phyloP scores from a whole-genome alignment of 2,797 vertebrate genomes.

The Pangasius sanitwongsei region DNA sequence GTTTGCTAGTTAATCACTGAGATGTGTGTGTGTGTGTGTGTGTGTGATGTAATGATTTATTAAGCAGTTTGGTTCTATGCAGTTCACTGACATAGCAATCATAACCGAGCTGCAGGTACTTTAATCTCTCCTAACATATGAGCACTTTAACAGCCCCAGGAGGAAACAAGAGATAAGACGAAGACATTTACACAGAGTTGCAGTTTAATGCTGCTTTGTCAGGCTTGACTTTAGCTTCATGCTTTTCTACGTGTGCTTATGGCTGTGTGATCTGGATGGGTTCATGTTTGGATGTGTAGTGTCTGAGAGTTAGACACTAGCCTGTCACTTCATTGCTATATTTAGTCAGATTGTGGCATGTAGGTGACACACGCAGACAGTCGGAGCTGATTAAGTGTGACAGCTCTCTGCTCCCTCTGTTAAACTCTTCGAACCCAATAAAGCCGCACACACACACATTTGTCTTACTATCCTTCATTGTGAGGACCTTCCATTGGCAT shows the following conservation, averaged over 20 bases:
- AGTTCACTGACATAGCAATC: constrained; percentile 5
- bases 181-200: constrained; percentile 15
- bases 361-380: constrained; percentile 62
- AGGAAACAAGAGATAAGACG: constrained; percentile 19
- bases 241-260: constrained; percentile 45
- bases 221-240: neutral
- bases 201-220: constrained; percentile 1
- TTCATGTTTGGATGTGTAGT: constrained; percentile 65
- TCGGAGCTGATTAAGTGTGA: constrained; percentile 69
- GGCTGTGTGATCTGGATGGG: constrained; percentile 57
- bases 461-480: neutral
- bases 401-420: constrained; percentile 63
- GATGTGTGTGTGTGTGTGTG: neutral
- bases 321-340: constrained; percentile 69
- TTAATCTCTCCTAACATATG: constrained; percentile 29
- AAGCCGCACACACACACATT: neutral
- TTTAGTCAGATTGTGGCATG: constrained; percentile 69
- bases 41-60: neutral
- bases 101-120: constrained; percentile 2
- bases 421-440: constrained; percentile 49
- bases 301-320: constrained; percentile 59
- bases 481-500: neutral
- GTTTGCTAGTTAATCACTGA: neutral
- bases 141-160: constrained; percentile 20
- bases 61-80: neutral